Conservation (phyloP, 2,797 vertebrate genomes). For the Lithobates pipiens region DNA sequence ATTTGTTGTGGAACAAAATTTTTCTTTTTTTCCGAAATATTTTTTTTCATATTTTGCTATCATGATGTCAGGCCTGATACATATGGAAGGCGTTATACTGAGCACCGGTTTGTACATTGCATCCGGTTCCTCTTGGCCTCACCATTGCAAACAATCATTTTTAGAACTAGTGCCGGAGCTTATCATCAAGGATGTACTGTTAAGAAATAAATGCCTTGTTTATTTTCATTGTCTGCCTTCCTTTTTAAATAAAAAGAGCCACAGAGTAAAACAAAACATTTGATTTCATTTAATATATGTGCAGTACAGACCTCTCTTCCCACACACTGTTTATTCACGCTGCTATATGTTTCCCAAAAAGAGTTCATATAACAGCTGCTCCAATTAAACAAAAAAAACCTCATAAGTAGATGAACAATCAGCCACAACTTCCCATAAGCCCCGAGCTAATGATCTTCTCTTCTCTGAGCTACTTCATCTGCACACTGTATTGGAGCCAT, state of each 20-base stretch:
- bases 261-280: not conserved
- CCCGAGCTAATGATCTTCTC: not conserved
- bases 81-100: no score
- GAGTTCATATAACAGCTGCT: not conserved
- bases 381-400: slow-evolving; percentile 1
- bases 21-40: no score
- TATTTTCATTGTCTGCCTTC: not conserved
- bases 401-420: slow-evolving; percentile 4
- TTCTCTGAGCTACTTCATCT: slow-evolving; percentile 6
- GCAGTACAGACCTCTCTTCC: not conserved
- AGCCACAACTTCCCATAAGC: slow-evolving; percentile 10
- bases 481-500: not conserved
- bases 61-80: no score
- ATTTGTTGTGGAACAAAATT: no score
- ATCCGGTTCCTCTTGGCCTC: no score
- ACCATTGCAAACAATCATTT: no score
- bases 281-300: not conserved
- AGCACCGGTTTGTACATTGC: no score
- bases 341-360: not conserved
- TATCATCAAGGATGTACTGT: not conserved
- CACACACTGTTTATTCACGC: not conserved
- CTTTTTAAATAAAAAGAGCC: not conserved
- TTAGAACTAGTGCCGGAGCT: no score
- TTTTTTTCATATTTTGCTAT: no score
- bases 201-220: not conserved